Base-by-base conservation (phyloP, 2,113 vertebrate species). In the Canis aureus region DNA sequence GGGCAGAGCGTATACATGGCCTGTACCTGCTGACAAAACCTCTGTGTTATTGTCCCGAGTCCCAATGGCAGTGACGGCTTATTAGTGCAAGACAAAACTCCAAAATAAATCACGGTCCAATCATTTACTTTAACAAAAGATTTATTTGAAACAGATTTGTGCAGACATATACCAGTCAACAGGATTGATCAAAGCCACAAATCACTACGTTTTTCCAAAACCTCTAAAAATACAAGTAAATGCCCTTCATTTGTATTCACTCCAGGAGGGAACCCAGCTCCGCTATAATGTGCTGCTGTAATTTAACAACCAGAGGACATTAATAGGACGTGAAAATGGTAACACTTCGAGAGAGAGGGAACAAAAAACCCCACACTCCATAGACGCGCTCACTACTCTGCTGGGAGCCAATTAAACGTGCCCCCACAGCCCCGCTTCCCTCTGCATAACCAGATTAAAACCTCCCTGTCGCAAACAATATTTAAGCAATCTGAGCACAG, bases 381-480 rank as follows among this genome's bases (percentile, higher is more conserved):
- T 32, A 16, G 74, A 92, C 89, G 89, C 7, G 19, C 93, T 38
- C 73, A 38, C 85, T 89, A 89, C 98, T 98, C 98, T 98, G 97
- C 98, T 98, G 99, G 98, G 98, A 99, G 98, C 97, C 98, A 99
- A 98, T 99, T 98, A 99, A 98, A 98, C 53, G 51, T 97, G 89
- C 95, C 98, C 97, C 92, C 98, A 86, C 96, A 96, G 98, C 97
- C 94, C 19, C 17, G n/a, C 96, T 96, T 71, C 87, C 76, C 89
- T 97, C 98, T 98, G 97, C 95, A 97, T 95, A 98, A 43, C 97
- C 98, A 98, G 97, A 98, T 97, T 97, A 98, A 98, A 98, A 97
- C 10, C 83, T 98, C 94, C 94, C 94, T 69, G 94, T 98, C 71
- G 89, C 97, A 98, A 97, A 98, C 92, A 97, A 95, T 97, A 97